These are phyloP conservation scores for Triplophysa rosa DNA, from an alignment of 2,113 vertebrate genomes.

Conservation along the genomic window DNA sequence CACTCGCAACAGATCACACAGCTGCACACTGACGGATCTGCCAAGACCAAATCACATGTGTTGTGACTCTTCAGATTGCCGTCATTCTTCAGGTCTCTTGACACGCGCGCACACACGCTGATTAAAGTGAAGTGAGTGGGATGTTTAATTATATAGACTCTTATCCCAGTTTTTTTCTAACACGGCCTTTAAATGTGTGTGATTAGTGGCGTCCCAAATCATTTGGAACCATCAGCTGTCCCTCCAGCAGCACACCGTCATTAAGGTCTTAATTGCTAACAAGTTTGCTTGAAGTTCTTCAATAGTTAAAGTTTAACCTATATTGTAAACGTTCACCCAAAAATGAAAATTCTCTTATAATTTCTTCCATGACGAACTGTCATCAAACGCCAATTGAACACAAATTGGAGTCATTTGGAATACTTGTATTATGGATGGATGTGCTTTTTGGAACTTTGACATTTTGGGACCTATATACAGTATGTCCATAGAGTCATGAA, in stretches of 20 bases:
- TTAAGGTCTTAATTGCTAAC: slow-evolving; percentile 32
- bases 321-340: background rate
- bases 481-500: too few species aligned
- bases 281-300: background rate
- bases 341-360: too few species aligned
- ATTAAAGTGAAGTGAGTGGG: slow-evolving; percentile 31
- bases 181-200: slow-evolving; percentile 29
- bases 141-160: slow-evolving; percentile 52
- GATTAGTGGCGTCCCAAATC: slow-evolving; percentile 28
- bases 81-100: slow-evolving; percentile 3
- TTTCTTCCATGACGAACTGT: too few species aligned
- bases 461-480: too few species aligned
- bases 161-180: slow-evolving; percentile 41
- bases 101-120: background rate
- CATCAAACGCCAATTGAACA: too few species aligned
- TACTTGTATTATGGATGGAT: too few species aligned
- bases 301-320: background rate
- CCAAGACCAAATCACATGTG: slow-evolving; percentile 40
- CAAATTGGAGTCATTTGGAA: too few species aligned
- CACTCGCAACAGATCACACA: slow-evolving; percentile 22
- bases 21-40: slow-evolving; percentile 29
- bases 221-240: slow-evolving; percentile 33
- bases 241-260: slow-evolving; percentile 18
- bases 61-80: slow-evolving; percentile 39
- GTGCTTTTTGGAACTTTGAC: too few species aligned